Percentiles rank a stretch among this genome's conserved stretches.
Evolutionary conservation across 2,888 invertebrate species (phyloP).

Genomic region (Cremastinae sp.): DNA sequence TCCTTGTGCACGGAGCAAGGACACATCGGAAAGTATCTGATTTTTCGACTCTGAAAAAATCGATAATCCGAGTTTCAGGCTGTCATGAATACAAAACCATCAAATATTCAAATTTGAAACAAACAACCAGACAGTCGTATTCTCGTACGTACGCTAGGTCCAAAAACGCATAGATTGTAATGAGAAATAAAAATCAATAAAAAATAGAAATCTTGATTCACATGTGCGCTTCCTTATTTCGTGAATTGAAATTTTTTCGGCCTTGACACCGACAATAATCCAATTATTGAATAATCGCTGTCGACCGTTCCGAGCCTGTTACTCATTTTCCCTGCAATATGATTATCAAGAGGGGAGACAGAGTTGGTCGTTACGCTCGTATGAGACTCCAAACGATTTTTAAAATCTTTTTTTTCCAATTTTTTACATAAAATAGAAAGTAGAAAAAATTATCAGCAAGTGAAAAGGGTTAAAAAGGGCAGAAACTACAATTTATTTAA

Average conservation of each 20-base stretch:
- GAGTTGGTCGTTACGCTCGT: background rate
- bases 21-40: conserved; percentile 66
- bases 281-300: conserved; percentile 55
- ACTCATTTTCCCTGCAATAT: conserved; percentile 44
- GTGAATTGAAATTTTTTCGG: conserved; percentile 32
- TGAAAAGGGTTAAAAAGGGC: too few relatives aligned
- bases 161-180: too few relatives aligned
- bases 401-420: background rate
- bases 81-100: too few relatives aligned
- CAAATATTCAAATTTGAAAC: too few relatives aligned
- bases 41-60: conserved; percentile 68
- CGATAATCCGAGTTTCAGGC: conserved; percentile 67
- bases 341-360: conserved; percentile 18
- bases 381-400: background rate
- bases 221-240: conserved; percentile 33
- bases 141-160: too few relatives aligned
- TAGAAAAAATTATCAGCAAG: too few relatives aligned
- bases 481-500: too few relatives aligned
- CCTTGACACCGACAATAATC: conserved; percentile 56
- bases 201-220: background rate
- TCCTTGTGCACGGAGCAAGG: conserved; percentile 53
- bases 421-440: background rate
- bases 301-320: conserved; percentile 28
- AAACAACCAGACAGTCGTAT: too few relatives aligned
- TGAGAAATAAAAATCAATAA: background rate